Evolutionary conservation across 2,113 vertebrate genomes (phyloP), one percentile per base, ranked within the genome.

Genomic region (Vulpes ferrilata): DNA sequence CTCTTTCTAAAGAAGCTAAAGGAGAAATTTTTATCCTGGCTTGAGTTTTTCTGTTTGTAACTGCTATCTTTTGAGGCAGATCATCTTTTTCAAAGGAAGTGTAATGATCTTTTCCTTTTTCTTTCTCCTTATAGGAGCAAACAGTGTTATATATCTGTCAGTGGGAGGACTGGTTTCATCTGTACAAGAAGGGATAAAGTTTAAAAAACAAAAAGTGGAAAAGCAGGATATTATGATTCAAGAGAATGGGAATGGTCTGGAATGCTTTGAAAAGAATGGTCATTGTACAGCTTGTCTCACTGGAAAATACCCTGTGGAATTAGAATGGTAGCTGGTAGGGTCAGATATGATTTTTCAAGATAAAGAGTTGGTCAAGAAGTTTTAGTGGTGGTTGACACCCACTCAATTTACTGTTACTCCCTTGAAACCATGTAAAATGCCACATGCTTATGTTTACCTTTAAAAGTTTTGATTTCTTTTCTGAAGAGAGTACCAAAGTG

Each of bases 271-370:
- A 97, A 98, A 98, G 97, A 97, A 98, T 0, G 99, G 99, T 35
- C 99, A 99, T 78, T 99, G 99, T 98, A 99, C 98, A 9, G 99
- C 99, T 0, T 99, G 99, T 91, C 99, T 99, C 84, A 99, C 99
- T 2, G 99, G 99, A 92, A 99, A 99, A 87, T 99, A 99, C 69
- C 99, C 99, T 0, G 99, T 99, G 20, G 99, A 99, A 93, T 98
- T 99, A 16, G 99, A 99, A 59, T 99, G 99, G 99, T 97, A 97
- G 97, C 62, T 81, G 8, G 1, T 32, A 55, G 64, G 17, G 53
- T 22, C 48, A 53, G 67, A 84, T 57, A 3, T 1, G 25, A 76
- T 48, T 4, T 90, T 91, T 92, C 57, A 71, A 78, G 64, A 85
- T 65, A 76, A 1, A 74, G 90, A 92, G 60, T 23, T 89, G 71